These are phyloP conservation scores for Ornithorhynchus anatinus DNA, from an alignment of 2,113 vertebrate genomes.

Conservation along the genomic window DNA sequence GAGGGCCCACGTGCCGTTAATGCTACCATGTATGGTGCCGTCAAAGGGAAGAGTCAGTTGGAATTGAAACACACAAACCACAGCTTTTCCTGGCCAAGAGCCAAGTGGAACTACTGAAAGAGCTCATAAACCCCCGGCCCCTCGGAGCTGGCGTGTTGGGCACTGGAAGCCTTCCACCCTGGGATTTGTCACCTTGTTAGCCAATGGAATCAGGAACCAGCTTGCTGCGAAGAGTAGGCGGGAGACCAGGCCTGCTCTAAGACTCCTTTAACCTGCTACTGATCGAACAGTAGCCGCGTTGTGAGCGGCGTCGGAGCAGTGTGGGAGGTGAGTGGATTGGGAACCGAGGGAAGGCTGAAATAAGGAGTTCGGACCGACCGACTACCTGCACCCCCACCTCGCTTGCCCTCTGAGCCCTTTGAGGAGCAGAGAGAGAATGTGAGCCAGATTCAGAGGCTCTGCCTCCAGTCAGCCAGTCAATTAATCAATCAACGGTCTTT, in stretches of 20 bases:
- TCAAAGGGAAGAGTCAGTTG: neutral
- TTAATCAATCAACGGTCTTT: too few species aligned
- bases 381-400: neutral
- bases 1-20: neutral
- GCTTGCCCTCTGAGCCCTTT: neutral
- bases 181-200: neutral
- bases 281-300: too few species aligned
- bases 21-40: neutral
- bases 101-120: neutral
- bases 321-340: too few species aligned
- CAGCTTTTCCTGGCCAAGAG: neutral
- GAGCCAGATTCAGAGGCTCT: too few species aligned
- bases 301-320: too few species aligned
- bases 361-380: too few species aligned
- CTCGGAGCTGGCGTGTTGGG: neutral
- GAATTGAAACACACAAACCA: neutral
- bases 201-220: neutral
- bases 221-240: neutral
- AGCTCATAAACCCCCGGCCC: neutral
- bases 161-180: slow-evolving; percentile 1
- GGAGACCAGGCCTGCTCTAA: too few species aligned
- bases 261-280: too few species aligned
- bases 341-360: too few species aligned
- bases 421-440: neutral
- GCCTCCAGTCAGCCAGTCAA: too few species aligned